Percentiles rank a stretch among this genome's conserved stretches.
Conservation (phyloP, 2,797 vertebrate genomes). For the Vespertilio murinus region DNA sequence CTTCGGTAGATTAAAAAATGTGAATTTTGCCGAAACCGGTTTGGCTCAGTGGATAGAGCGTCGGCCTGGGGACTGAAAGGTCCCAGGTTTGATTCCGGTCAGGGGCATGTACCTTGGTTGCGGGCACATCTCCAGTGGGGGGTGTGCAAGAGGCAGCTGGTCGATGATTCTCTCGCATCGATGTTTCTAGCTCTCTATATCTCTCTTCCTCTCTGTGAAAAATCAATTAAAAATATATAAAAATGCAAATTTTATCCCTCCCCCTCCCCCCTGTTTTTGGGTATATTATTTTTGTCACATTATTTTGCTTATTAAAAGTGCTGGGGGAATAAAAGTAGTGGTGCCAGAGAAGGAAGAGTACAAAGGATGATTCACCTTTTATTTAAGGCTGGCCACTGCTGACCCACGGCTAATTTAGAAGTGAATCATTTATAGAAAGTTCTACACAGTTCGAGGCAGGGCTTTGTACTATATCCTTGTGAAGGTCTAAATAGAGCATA, state of each 20-base stretch:
- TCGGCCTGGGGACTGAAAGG: too few relatives aligned
- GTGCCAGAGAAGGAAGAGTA: conserved; percentile 69
- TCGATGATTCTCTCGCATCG: too few relatives aligned
- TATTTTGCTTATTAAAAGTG: conserved; percentile 72
- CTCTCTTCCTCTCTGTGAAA: too few relatives aligned
- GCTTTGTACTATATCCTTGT: conserved; percentile 80
- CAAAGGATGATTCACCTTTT: conserved; percentile 83
- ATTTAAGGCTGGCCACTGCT: conserved; percentile 81
- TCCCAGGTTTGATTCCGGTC: too few relatives aligned
- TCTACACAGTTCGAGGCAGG: conserved; percentile 81
- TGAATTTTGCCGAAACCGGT: too few relatives aligned
- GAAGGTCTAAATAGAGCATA: conserved; percentile 85
- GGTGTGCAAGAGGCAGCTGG: too few relatives aligned
- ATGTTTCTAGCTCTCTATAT: too few relatives aligned
- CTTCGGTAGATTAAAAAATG: conserved; percentile 44
- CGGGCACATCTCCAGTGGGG: too few relatives aligned
- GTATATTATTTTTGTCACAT: conserved; percentile 54
- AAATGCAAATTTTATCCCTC: conserved; percentile 25
- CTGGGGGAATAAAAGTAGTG: conserved; percentile 59
- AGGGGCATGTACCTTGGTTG: too few relatives aligned
- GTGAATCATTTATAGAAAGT: conserved; percentile 85
- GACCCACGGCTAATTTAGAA: conserved; percentile 81
- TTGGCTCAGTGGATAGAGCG: too few relatives aligned
- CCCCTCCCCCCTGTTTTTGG: neutral
- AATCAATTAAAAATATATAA: too few relatives aligned